These are phyloP conservation scores for Synodontis membranacea DNA, from an alignment of 2,113 vertebrate species.

Conservation along the genomic window DNA sequence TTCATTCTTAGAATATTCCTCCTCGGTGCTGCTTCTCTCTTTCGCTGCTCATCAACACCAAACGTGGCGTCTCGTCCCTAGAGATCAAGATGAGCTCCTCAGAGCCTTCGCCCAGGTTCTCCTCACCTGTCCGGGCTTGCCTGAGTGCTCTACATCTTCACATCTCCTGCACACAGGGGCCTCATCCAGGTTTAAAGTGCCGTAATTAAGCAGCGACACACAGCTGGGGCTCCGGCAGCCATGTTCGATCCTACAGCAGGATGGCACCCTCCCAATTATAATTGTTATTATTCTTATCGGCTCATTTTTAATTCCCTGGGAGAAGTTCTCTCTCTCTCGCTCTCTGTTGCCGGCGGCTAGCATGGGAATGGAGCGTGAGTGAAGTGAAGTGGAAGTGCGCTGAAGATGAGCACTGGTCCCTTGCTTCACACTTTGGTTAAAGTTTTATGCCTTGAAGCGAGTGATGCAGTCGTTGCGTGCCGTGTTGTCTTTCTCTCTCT, in stretches of 20 bases:
- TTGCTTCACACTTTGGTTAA: slow-evolving; percentile 11
- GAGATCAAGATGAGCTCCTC: slow-evolving; percentile 34
- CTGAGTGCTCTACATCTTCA: slow-evolving; percentile 24
- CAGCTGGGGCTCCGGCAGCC: slow-evolving; percentile 48
- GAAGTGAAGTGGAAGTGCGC: slow-evolving; percentile 13
- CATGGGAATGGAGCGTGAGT: slow-evolving; percentile 14
- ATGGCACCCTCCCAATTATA: slow-evolving; percentile 41
- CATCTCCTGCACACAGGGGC: slow-evolving; percentile 29
- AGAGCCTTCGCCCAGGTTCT: slow-evolving; percentile 27
- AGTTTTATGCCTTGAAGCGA: slow-evolving; percentile 22
- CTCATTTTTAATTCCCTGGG: slow-evolving; percentile 40
- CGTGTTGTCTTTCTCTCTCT: neutral
- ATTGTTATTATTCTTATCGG: slow-evolving; percentile 50
- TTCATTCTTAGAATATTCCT: neutral
- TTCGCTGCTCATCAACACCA: slow-evolving; percentile 43
- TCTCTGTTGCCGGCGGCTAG: neutral
- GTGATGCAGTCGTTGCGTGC: slow-evolving; percentile 20
- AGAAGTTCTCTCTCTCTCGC: neutral
- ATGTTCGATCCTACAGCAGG: slow-evolving; percentile 3
- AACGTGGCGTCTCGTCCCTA: slow-evolving; percentile 18
- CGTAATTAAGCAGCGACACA: slow-evolving; percentile 51
- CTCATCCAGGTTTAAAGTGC: slow-evolving; percentile 36
- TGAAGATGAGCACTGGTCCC: slow-evolving; percentile 26
- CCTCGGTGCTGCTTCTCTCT: neutral
- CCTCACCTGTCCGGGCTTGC: slow-evolving; percentile 50